Evolutionary conservation across 2,888 invertebrate species (phyloP).

Genomic region (Himalopsyche tibetana): DNA sequence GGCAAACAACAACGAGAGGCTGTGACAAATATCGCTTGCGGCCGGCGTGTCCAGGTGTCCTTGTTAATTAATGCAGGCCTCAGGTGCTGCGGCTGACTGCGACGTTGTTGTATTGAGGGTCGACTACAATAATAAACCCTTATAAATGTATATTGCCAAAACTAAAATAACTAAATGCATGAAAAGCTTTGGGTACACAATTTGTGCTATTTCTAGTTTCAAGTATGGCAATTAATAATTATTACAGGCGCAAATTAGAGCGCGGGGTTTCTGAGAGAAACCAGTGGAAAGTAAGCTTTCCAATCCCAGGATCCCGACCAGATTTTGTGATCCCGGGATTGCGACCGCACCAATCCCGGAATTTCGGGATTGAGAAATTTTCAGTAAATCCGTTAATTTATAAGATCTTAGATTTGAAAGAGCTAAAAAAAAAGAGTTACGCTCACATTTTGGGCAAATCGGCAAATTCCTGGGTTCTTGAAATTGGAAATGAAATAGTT

Average conservation of each 20-base stretch:
- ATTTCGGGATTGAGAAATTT: no score
- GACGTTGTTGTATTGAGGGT: conserved; percentile 19
- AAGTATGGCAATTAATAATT: conserved; percentile 9
- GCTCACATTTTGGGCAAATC: no score
- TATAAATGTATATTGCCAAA: conserved; percentile 10
- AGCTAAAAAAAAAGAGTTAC: no score
- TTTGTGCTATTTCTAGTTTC: conserved; percentile 8
- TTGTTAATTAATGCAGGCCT: conserved; percentile 37
- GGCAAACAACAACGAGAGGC: conserved; percentile 23
- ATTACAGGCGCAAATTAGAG: neutral
- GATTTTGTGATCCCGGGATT: no score
- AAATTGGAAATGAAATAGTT: no score
- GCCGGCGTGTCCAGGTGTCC: conserved; percentile 36
- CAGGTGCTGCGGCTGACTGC: conserved; percentile 42
- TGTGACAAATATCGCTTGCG: conserved; percentile 26
- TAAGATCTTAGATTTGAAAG: no score
- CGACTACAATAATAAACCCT: conserved; percentile 20
- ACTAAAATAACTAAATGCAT: conserved; percentile 23
- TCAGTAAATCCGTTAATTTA: no score
- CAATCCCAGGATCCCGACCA: no score
- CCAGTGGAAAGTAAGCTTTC: neutral
- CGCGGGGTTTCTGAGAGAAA: neutral
- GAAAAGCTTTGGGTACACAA: neutral
- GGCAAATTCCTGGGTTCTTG: no score
- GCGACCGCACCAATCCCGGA: no score